Base-by-base conservation (phyloP, 2,113 vertebrate genomes). In the Chamaetylas fuelleborni region DNA sequence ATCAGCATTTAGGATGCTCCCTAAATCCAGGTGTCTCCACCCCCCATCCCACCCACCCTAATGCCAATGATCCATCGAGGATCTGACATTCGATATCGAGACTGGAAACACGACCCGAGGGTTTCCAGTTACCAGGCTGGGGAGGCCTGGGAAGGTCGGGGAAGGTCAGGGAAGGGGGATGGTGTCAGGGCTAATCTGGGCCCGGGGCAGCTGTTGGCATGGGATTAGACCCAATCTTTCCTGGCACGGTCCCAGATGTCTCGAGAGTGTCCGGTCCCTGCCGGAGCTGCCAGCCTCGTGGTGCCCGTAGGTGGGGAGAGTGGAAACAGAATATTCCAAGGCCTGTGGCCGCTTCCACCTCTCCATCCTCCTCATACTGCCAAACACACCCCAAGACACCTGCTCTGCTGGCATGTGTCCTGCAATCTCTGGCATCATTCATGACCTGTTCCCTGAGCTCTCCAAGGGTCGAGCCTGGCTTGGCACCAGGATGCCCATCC, bases 191-290 rank as follows among this genome's bases (percentile, higher is more conserved):
- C 82, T 58, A 57, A 72, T 77, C 72, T 29, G 14, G 71, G 66
- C 1, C 7, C 2, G 5, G 56, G 66, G 28, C 56, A 74, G 88
- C 76, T 45, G 42, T 1, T 62, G 76, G 34, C 70, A 9, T 4
- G 28, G 3, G 23, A 60, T 71, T 62, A 56, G 93, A 22, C 42
- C 76, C 36, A 17, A 3, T 76, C 31, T 42, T 40, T 64, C 53
- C 34, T 95, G 95, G 85, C 77, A 0, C 0, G 1, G 6, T 8
- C 84, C 61, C 84, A 76, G 26, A 66, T 0, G 0, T 16, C 71
- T 66, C 0, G 0, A 51, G 54, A 18, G 24, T 0, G 1, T 38
- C 56, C 0, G 1, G 26, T 29, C 26, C 20, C 12, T 28, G 23
- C 73, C 6, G 8, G 90, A 23, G 69, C 58, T 15, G 17, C 38